These are phyloP conservation scores for Chloroceryle inda DNA, from an alignment of 2,797 vertebrate species.

Conservation along the genomic window DNA sequence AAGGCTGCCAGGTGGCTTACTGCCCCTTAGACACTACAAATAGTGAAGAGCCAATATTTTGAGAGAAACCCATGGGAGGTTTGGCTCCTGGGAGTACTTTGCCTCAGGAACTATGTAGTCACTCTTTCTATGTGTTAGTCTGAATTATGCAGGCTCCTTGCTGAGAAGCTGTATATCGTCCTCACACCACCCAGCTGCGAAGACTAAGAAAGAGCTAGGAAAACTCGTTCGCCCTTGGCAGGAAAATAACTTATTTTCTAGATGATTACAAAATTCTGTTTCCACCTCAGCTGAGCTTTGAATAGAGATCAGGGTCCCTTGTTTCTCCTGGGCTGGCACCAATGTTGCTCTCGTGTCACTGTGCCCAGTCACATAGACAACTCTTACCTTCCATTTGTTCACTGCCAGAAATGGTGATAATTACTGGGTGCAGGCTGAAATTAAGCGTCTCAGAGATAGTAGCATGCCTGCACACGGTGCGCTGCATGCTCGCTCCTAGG, in stretches of 20 bases:
- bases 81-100: background rate
- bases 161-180: background rate
- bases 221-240: background rate
- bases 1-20: background rate
- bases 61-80: background rate
- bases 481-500: rapidly evolving
- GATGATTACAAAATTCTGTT: background rate
- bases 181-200: background rate
- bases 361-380: background rate
- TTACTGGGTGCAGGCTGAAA: background rate
- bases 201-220: background rate
- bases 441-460: background rate
- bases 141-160: background rate
- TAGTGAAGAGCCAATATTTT: background rate
- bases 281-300: background rate
- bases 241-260: background rate
- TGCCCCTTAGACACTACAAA: background rate
- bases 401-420: background rate
- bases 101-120: background rate
- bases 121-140: background rate
- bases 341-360: background rate
- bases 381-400: background rate
- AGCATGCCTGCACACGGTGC: rapidly evolving
- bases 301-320: background rate
- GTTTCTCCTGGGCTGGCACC: background rate